Conservation (phyloP, 2,113 vertebrate species). For the Zeus faber region DNA sequence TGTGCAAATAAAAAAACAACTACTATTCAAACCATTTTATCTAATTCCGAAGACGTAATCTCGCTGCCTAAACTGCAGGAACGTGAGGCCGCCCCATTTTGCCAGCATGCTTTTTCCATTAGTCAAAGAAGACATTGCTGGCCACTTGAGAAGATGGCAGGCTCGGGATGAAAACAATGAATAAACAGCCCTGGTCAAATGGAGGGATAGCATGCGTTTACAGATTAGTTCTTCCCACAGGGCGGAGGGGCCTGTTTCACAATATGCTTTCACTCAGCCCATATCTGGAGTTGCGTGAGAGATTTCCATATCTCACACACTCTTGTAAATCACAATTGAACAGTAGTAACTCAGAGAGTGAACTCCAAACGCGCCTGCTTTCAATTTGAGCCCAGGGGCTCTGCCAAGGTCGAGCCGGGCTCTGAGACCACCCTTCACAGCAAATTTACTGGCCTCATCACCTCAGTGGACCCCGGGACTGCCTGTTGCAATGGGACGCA, state of each 20-base stretch:
- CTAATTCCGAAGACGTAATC: too few relatives aligned
- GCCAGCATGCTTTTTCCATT: constrained; percentile 35
- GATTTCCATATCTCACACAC: constrained; percentile 83
- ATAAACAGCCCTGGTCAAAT: constrained; percentile 55
- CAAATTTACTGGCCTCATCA: constrained; percentile 78
- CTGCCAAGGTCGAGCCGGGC: constrained; percentile 82
- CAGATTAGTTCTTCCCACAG: constrained; percentile 55
- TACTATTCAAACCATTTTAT: too few relatives aligned
- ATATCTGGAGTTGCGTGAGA: constrained; percentile 84
- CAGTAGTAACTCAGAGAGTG: constrained; percentile 87
- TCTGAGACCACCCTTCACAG: constrained; percentile 84
- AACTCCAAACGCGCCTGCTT: constrained; percentile 88
- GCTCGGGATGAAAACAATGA: constrained; percentile 49
- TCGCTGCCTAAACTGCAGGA: too few relatives aligned
- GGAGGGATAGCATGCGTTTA: constrained; percentile 59
- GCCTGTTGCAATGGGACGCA: constrained; percentile 50
- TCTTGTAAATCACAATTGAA: constrained; percentile 90
- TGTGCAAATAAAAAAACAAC: too few relatives aligned
- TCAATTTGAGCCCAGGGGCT: constrained; percentile 78
- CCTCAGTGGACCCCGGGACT: constrained; percentile 68
- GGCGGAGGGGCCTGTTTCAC: constrained; percentile 63
- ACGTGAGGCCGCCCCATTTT: background rate
- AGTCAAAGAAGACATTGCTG: constrained; percentile 36
- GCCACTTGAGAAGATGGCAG: constrained; percentile 44
- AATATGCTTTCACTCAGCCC: constrained; percentile 79